phyloP scores from a whole-genome alignment of 1,140 invertebrate species.

The Propsilocerus akamusi region DNA sequence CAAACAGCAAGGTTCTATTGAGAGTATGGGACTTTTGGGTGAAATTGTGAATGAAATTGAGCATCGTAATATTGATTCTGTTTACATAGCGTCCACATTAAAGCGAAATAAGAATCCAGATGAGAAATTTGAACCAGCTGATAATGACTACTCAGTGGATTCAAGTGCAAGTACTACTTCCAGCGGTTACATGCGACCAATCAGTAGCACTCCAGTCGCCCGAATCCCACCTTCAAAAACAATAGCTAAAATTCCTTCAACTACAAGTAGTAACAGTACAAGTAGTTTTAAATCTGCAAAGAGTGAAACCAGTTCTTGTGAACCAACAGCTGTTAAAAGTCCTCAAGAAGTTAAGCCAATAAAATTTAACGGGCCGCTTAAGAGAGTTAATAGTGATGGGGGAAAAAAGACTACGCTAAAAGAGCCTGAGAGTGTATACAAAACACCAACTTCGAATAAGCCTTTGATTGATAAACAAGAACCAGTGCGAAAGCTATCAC shows the following conservation, averaged over 20 bases:
- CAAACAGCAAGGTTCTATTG: slow-evolving; percentile 27
- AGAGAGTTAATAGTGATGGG: slow-evolving; percentile 6
- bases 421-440: slow-evolving; percentile 11
- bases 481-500: neutral
- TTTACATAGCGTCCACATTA: slow-evolving; percentile 57
- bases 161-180: slow-evolving; percentile 37
- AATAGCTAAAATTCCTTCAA: slow-evolving; percentile 14
- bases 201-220: slow-evolving; percentile 35
- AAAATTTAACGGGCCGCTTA: too few relatives aligned
- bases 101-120: slow-evolving; percentile 36
- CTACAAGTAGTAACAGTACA: slow-evolving; percentile 8
- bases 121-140: slow-evolving; percentile 20
- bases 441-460: slow-evolving; percentile 13
- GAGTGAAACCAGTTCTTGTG: slow-evolving; percentile 5
- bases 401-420: slow-evolving; percentile 6
- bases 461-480: slow-evolving; percentile 7
- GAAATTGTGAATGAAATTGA: slow-evolving; percentile 77
- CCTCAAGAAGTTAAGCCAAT: neutral
- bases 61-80: slow-evolving; percentile 64
- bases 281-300: slow-evolving; percentile 2
- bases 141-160: slow-evolving; percentile 25
- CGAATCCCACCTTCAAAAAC: slow-evolving; percentile 47
- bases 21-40: slow-evolving; percentile 49
- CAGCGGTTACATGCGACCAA: slow-evolving; percentile 51
- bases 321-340: neutral